Evolutionary conservation across 2,888 invertebrate species (phyloP), one percentile per base, ranked within the genome.

Genomic region (Mythimna vitellina): DNA sequence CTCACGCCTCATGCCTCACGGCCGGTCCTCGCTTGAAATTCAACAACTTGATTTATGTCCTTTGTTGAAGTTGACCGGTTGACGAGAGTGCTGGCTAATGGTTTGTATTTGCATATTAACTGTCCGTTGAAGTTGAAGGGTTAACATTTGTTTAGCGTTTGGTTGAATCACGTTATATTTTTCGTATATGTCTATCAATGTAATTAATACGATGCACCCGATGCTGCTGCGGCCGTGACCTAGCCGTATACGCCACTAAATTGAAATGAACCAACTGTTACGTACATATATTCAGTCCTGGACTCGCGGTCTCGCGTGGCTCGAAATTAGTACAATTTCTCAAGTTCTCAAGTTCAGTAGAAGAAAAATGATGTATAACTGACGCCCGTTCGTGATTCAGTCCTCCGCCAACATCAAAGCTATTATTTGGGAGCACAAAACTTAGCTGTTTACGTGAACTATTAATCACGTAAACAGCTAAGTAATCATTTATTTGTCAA

Each of bases 81-180:
- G 66, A 62, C 49, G 53, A 49, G 65, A 42, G 75, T 65, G 58
- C 38, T 57, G 63, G 35, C 10, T 64, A 67, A 66, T 46, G 65
- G 58, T 49, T 57, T n/a, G 53, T 42, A 66, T 67, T 70, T 51
- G 69, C 80, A 76, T 76, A 75, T 63, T 70, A 78, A 78, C 35
- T 72, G 64, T 42, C 46, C 12, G 22, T 61, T 70, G 32, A 22
- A 54, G 17, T 49, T 64, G n/a, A 51, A 42, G 10, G 58, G n/a
- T 74, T 57, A 49, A 22, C 20, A 38, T 49, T 10, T 20, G 22
- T 22, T 25, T 22, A 17, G n/a, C 12, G 6, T 38, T 22, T 29
- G 25, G 29, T 63, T 54, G 8, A 73, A 22, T 66, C 46, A 46
- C 46, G 9, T 54, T 62, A 53, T 46, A 35, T 57, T 49, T 7